A percentile compares a stretch with the other conserved stretches of the same genome.
Conservation (phyloP, 2,888 invertebrate species). For the Drosophila yooni region DNA sequence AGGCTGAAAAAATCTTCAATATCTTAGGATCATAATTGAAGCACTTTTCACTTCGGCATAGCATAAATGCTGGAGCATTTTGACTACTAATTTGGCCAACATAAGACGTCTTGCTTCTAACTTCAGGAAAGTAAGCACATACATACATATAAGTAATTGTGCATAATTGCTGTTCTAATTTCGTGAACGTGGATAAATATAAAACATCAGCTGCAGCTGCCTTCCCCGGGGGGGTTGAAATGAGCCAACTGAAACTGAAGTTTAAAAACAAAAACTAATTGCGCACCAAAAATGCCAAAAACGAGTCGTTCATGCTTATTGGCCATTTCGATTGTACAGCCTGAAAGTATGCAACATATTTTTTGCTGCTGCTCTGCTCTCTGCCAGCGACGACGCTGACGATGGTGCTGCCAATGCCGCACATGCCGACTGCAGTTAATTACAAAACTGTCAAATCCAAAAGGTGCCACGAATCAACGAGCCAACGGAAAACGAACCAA, state of each 20-base stretch:
- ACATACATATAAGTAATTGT: not conserved
- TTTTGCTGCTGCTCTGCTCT: conserved; percentile 24
- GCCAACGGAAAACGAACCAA: conserved; percentile 57
- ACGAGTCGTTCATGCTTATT: conserved; percentile 52
- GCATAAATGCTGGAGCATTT: not conserved
- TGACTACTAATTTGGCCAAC: not conserved
- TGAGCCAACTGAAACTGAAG: conserved; percentile 21
- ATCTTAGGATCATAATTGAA: not conserved
- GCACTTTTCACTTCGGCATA: not conserved
- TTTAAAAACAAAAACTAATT: conserved; percentile 65
- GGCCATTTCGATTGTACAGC: conserved; percentile 63
- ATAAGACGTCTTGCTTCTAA: not conserved
- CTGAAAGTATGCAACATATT: conserved; percentile 76
- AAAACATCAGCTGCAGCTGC: conserved; percentile 18
- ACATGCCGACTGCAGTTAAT: conserved; percentile 84
- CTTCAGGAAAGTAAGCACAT: not conserved
- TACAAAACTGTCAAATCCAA: conserved; percentile 85
- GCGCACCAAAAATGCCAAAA: conserved; percentile 61
- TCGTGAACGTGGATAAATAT: conserved; percentile 2
- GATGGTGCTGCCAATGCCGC: conserved; percentile 49
- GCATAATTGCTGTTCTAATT: conserved; percentile 5
- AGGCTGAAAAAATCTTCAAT: not conserved
- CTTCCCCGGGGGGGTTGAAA: not conserved
- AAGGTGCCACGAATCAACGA: conserved; percentile 80
- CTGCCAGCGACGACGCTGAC: conserved; percentile 6